Base-by-base conservation (phyloP, 2,113 vertebrate species). In the Myrmecophaga tridactyla region DNA sequence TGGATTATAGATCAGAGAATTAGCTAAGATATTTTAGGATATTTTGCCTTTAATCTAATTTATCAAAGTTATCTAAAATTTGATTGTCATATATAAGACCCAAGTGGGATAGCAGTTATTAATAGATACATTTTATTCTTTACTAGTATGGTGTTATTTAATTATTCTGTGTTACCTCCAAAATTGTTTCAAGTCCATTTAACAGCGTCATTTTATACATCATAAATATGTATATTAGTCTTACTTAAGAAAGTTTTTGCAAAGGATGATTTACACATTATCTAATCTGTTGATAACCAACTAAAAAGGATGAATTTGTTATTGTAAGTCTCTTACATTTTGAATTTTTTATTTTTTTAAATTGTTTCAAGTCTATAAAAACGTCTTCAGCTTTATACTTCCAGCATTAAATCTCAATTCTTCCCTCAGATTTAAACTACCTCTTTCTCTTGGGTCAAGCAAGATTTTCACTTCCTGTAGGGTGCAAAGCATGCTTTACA, bases 31-130 rank as follows among this genome's bases (percentile, higher is more conserved):
- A 77, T 70, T 87, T 87, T 72, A 94, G 56, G 23, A 60, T 88
- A 78, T 94, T 94, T 63, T 94, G 60, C 76, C 75, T 92, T 51
- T 69, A 75, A 43, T 92, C 58, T 89, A 76, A 77, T 86, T 88
- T 95, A 73, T 77, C 83, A 93, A 93, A 76, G 53, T 87, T 17
- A 34, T 78, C 78, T 90, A 86, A 95, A 86, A 67, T 31, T 3
- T 87, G 81, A 31, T 60, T 7, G 6, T 90, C 11, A 0, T 56
- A 56, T 20, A 21, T 84, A 63, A 60, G 25, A 80, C 56, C 82
- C 15, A 21, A n/a, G 20, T 39, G 65, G 43, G 56, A 65, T 77
- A 87, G 36, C 48, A 70, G 23, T 86, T 90, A 75, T 58, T 72
- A 78, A 58, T 90, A 90, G 31, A 6, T 60, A 76, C 70, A 77